These are phyloP conservation scores for Syngnathus floridae DNA, from an alignment of 2,113 vertebrate genomes.

Conservation along the genomic window DNA sequence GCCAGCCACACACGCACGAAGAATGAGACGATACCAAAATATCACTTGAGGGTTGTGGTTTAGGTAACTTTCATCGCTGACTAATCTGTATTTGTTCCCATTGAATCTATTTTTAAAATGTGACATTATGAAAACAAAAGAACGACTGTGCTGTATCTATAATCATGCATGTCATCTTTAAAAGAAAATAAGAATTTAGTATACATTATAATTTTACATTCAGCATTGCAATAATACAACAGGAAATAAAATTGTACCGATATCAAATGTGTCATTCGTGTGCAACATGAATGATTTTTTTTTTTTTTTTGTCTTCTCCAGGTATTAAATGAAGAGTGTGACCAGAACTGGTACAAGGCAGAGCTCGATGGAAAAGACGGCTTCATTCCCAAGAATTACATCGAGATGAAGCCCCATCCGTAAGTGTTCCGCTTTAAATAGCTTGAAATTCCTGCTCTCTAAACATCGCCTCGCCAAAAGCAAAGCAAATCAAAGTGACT, in stretches of 20 bases:
- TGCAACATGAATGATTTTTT: background rate
- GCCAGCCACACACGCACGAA: background rate
- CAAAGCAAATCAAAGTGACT: background rate
- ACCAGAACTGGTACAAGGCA: conserved; percentile 88
- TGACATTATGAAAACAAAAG: too few relatives aligned
- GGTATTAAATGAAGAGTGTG: conserved; percentile 94
- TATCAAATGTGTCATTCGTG: too few relatives aligned
- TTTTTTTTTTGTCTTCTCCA: conserved; percentile 43
- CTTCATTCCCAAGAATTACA: conserved; percentile 99
- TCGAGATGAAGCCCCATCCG: conserved; percentile 98
- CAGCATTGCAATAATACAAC: too few relatives aligned
- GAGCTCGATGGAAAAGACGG: conserved; percentile 94
- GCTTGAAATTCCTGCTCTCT: background rate
- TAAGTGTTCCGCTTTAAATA: conserved; percentile 70
- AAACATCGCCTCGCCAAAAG: background rate
- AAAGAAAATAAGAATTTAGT: too few relatives aligned
- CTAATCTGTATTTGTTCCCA: background rate
- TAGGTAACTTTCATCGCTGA: background rate
- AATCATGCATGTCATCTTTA: too few relatives aligned
- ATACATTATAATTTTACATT: too few relatives aligned
- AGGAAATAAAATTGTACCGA: background rate
- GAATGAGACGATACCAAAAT: background rate
- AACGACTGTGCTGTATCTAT: too few relatives aligned
- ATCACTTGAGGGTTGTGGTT: background rate
- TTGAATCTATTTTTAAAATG: background rate